phyloP scores from a whole-genome alignment of 1,140 invertebrate species.

The Adoxophyes honmai region DNA sequence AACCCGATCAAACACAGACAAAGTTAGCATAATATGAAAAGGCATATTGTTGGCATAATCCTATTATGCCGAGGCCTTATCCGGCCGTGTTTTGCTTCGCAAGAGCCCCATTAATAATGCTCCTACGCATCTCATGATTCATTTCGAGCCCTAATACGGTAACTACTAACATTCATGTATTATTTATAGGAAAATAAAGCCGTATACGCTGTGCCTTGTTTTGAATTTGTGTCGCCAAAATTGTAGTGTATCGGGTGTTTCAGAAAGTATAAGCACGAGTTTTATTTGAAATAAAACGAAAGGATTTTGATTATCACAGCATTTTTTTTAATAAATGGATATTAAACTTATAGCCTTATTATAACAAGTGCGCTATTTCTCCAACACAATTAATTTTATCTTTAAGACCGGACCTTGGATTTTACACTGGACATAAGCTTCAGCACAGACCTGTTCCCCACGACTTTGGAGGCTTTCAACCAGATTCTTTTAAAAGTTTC shows the following conservation, averaged over 20 bases:
- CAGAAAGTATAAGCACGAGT: too few relatives aligned
- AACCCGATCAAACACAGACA: background rate
- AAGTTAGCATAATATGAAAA: constrained; percentile 3
- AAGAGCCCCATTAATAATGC: constrained; percentile 10
- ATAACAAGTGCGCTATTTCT: too few relatives aligned
- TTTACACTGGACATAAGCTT: too few relatives aligned
- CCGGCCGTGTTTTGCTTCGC: background rate
- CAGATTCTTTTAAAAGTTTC: too few relatives aligned
- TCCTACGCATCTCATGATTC: constrained; percentile 13
- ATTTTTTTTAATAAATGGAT: too few relatives aligned
- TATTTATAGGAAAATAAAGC: constrained; percentile 12
- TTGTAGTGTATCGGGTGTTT: background rate
- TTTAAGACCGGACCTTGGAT: too few relatives aligned
- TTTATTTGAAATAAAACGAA: too few relatives aligned
- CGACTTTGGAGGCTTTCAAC: too few relatives aligned
- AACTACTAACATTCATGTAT: constrained; percentile 13
- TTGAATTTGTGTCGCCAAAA: constrained; percentile 10
- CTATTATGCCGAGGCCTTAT: background rate
- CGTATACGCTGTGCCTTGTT: constrained; percentile 10
- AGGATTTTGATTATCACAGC: too few relatives aligned
- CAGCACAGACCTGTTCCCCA: too few relatives aligned
- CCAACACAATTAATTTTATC: too few relatives aligned
- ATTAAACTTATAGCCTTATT: too few relatives aligned
- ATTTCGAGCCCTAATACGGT: constrained; percentile 9
- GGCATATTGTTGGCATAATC: constrained; percentile 4